Percentiles rank a stretch among this genome's conserved stretches.
These are phyloP conservation scores for Globodera ellingtonae DNA, from an alignment of 1,140 invertebrate species.

Conservation along the genomic window DNA sequence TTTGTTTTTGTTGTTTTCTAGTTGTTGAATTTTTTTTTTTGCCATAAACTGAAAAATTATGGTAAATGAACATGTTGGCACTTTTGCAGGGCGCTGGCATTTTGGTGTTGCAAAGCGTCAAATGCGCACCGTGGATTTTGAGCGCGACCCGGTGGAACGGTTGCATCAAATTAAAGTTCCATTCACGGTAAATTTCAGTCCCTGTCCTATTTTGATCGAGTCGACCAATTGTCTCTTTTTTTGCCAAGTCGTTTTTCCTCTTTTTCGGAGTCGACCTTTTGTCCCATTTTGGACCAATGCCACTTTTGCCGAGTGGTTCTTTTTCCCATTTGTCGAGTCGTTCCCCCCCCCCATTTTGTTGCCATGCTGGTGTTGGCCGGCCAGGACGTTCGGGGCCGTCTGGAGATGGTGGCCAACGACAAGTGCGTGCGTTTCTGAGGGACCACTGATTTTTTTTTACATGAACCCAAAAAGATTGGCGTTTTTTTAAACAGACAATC, in stretches of 20 bases:
- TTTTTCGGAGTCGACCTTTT: too few relatives aligned
- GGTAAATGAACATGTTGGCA: neutral
- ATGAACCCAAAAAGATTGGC: conserved; percentile 15
- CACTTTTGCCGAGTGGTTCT: too few relatives aligned
- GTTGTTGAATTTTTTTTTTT: neutral
- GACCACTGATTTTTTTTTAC: too few relatives aligned
- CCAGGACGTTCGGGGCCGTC: conserved; percentile 83
- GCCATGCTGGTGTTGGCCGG: conserved; percentile 92
- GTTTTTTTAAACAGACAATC: conserved; percentile 34
- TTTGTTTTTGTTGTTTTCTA: too few relatives aligned
- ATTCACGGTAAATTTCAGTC: conserved; percentile 68
- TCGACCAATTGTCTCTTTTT: too few relatives aligned
- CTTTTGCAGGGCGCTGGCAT: conserved; percentile 87
- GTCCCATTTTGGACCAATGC: too few relatives aligned
- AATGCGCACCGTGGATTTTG: conserved; percentile 94
- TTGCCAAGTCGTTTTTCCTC: too few relatives aligned
- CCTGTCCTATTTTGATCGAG: too few relatives aligned
- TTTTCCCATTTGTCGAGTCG: too few relatives aligned
- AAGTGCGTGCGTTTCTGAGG: conserved; percentile 64
- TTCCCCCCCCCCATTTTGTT: too few relatives aligned
- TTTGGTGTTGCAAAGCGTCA: conserved; percentile 89
- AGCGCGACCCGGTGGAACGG: conserved; percentile 87
- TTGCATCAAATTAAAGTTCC: conserved; percentile 93
- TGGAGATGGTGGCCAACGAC: conserved; percentile 87
- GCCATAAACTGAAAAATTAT: neutral